Percentiles rank a stretch among this genome's conserved stretches.
These are phyloP conservation scores for Cisticola juncidis DNA, from an alignment of 2,113 vertebrate species.

Conservation along the genomic window DNA sequence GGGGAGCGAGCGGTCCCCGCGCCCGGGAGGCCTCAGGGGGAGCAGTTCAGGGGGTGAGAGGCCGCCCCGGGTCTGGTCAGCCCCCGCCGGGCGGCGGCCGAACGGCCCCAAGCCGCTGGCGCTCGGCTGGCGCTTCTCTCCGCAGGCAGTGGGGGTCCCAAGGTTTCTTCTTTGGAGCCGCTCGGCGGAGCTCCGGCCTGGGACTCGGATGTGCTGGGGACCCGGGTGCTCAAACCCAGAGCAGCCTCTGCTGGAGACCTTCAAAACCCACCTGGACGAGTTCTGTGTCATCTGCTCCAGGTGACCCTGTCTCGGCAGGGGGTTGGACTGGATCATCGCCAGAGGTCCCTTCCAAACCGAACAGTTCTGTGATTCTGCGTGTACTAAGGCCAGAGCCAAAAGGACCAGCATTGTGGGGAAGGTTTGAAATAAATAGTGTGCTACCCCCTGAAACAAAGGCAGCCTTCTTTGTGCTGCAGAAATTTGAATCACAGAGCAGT, in stretches of 20 bases:
- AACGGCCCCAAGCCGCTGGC: neutral
- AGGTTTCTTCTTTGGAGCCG: neutral
- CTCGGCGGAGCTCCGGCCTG: neutral
- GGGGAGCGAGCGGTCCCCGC: neutral
- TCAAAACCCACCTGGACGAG: neutral
- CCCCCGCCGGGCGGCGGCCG: neutral
- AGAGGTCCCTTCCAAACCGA: neutral
- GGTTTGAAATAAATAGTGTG: neutral
- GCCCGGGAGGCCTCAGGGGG: too few species aligned
- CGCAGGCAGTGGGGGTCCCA: rapidly evolving
- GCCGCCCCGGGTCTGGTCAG: neutral
- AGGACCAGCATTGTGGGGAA: neutral
- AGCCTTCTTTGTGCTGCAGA: neutral
- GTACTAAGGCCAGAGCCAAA: neutral
- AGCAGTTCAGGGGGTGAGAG: rapidly evolving
- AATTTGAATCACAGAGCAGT: neutral
- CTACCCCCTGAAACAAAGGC: neutral
- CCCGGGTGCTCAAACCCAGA: rapidly evolving
- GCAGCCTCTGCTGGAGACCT: neutral
- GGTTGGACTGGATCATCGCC: neutral
- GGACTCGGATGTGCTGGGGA: rapidly evolving
- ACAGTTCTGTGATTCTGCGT: neutral
- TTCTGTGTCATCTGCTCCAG: neutral
- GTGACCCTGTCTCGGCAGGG: neutral
- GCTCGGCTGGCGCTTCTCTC: neutral